phyloP scores from a whole-genome alignment of 2,888 invertebrate species.

The Rhagonycha lutea region DNA sequence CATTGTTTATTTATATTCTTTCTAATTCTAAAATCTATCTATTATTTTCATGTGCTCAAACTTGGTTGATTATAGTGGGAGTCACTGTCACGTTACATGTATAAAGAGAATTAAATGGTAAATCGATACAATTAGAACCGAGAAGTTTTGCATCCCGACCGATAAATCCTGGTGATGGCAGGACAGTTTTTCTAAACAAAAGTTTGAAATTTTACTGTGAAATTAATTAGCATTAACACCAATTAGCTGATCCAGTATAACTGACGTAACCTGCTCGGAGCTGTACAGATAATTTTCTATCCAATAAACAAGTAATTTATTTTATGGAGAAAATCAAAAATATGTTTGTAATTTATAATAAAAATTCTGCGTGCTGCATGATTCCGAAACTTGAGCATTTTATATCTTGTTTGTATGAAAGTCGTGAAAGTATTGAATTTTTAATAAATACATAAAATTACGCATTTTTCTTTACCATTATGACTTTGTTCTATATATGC shows the following conservation, averaged over 20 bases:
- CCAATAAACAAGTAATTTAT: neutral
- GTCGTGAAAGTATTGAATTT: neutral
- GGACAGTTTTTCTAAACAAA: neutral
- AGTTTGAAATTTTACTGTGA: neutral
- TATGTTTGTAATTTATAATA: neutral
- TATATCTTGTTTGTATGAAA: neutral
- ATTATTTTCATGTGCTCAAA: too few relatives aligned
- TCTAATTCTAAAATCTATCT: too few relatives aligned
- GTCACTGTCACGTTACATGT: too few relatives aligned
- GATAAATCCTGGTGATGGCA: neutral
- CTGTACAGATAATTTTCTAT: neutral
- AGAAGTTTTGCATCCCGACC: neutral
- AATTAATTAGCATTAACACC: neutral
- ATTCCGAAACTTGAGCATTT: neutral
- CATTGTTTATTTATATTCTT: too few relatives aligned
- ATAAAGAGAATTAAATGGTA: neutral
- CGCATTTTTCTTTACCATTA: conserved; percentile 17
- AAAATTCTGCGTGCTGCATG: neutral
- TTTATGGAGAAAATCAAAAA: neutral
- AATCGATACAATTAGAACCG: neutral
- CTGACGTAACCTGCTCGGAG: neutral
- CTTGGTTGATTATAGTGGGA: too few relatives aligned
- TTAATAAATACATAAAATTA: conserved; percentile 10
- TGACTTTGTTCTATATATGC: conserved; percentile 19
- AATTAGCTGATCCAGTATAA: neutral